phyloP scores from a whole-genome alignment of 2,113 vertebrate genomes.

The Bufo bufo region DNA sequence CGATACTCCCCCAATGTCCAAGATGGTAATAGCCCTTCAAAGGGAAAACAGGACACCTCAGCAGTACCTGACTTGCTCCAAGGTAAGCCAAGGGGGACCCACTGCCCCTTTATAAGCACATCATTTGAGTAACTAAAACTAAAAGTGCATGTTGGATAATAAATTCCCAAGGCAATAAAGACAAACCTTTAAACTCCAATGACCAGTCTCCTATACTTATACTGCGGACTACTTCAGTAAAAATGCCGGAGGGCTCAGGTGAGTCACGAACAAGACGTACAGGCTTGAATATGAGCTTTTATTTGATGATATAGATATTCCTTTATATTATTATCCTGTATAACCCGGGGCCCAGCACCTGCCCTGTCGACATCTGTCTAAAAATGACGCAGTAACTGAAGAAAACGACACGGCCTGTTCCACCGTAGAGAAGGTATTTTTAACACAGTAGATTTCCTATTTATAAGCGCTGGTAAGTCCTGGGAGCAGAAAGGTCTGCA shows the following conservation, averaged over 20 bases:
- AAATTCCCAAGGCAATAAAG: too few relatives aligned
- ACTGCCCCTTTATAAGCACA: too few relatives aligned
- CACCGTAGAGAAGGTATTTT: background rate
- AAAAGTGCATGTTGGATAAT: too few relatives aligned
- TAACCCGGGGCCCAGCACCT: conserved; percentile 47
- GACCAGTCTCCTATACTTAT: background rate
- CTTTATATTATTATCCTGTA: conserved; percentile 34
- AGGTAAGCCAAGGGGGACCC: background rate
- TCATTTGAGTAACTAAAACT: too few relatives aligned
- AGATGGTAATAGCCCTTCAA: too few relatives aligned
- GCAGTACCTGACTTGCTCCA: background rate
- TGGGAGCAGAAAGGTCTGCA: background rate
- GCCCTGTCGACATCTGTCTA: conserved; percentile 5
- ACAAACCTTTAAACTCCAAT: background rate
- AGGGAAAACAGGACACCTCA: background rate
- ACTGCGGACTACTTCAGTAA: background rate
- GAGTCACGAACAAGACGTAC: conserved; percentile 29
- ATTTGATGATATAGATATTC: conserved; percentile 18
- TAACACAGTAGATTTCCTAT: background rate
- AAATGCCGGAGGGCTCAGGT: conserved; percentile 22
- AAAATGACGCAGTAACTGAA: conserved; percentile 27
- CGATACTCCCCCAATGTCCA: too few relatives aligned
- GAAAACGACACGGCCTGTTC: background rate
- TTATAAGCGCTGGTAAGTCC: background rate
- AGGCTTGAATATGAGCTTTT: conserved; percentile 14